A percentile compares a stretch with the other conserved stretches of the same genome.
These are phyloP conservation scores for Hemibagrus guttatus DNA, from an alignment of 2,797 vertebrate genomes.

Conservation along the genomic window DNA sequence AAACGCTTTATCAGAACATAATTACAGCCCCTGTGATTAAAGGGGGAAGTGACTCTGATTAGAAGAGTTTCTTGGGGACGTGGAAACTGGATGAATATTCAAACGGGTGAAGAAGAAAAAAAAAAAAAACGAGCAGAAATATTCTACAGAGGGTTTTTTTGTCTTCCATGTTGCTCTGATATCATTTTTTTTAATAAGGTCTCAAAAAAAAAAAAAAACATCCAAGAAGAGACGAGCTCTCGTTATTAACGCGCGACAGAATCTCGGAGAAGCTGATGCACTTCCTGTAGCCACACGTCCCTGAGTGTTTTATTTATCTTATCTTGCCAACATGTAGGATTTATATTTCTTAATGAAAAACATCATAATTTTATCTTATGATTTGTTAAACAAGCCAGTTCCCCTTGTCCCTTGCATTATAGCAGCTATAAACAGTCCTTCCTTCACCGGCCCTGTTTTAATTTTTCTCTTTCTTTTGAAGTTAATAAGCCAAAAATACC, in stretches of 20 bases:
- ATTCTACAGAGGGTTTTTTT: conserved; percentile 51
- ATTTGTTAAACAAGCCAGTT: too few species aligned
- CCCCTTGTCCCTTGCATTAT: not conserved
- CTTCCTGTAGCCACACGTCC: not conserved
- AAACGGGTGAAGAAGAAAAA: conserved; percentile 59
- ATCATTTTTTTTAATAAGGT: not conserved
- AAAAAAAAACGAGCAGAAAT: conserved; percentile 59
- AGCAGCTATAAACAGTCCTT: not conserved
- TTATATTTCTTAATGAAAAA: not conserved
- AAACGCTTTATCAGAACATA: conserved; percentile 80
- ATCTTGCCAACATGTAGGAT: not conserved
- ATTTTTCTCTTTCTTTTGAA: too few species aligned
- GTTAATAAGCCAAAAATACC: not conserved
- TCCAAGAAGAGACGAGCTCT: too few species aligned
- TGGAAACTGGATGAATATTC: conserved; percentile 79
- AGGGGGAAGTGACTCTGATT: conserved; percentile 82
- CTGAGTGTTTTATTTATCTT: not conserved
- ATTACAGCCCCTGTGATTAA: conserved; percentile 81
- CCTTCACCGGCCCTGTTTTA: not conserved
- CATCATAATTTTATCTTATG: not conserved
- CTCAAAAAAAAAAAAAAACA: too few species aligned
- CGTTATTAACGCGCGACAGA: not conserved
- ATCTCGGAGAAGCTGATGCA: too few species aligned
- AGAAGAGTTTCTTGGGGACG: conserved; percentile 76
- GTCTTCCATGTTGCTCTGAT: not conserved